A percentile compares a stretch with the other conserved stretches of the same genome.
These are phyloP conservation scores for Dromius quadrimaculatus DNA, from an alignment of 2,888 invertebrate species.

Conservation along the genomic window DNA sequence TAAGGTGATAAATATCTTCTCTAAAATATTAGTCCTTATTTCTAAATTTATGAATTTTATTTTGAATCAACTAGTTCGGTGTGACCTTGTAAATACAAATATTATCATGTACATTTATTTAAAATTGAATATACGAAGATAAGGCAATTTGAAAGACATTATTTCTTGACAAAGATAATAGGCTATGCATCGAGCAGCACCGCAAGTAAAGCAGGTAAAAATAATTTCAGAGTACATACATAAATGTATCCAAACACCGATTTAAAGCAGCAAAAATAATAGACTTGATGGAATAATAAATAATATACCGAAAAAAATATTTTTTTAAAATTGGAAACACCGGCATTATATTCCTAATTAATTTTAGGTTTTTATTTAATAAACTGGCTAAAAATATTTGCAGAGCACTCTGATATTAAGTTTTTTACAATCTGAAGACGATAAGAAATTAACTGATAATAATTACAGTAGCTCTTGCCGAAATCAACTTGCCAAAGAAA, in stretches of 20 bases:
- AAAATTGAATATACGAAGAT: not conserved
- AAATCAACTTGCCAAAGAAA: too few species aligned
- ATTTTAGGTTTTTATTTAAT: not conserved
- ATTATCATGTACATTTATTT: not conserved
- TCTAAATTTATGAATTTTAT: not conserved
- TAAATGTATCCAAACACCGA: not conserved
- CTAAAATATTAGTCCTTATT: not conserved
- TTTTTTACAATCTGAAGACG: too few species aligned
- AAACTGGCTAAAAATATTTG: not conserved
- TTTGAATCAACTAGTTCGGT: not conserved
- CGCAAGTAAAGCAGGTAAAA: not conserved
- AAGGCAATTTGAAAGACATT: not conserved
- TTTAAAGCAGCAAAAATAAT: constrained; percentile 4
- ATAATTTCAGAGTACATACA: not conserved
- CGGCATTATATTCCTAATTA: not conserved
- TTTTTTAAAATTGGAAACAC: constrained; percentile 1
- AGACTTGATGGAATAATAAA: too few species aligned
- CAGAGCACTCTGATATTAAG: not conserved
- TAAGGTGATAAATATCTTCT: not conserved
- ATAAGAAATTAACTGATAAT: too few species aligned
- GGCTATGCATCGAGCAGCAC: not conserved
- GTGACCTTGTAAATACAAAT: not conserved
- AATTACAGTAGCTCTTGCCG: too few species aligned
- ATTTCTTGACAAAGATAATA: not conserved
- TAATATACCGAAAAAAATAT: too few species aligned